Conservation (phyloP, 2,113 vertebrate genomes). For the Anhinga rufa region DNA sequence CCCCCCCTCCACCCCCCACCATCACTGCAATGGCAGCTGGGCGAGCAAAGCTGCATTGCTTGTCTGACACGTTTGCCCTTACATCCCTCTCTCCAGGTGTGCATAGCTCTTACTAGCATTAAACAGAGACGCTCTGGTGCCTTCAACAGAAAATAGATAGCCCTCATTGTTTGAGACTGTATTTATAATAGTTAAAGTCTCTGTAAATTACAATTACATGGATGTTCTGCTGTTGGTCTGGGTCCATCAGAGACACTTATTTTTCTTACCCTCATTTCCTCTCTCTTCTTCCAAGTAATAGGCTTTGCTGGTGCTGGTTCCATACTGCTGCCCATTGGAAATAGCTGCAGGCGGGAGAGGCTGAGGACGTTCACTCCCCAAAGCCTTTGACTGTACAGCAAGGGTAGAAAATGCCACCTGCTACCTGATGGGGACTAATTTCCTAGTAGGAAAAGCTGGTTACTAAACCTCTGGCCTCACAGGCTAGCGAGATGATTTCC, state of each 20-base stretch:
- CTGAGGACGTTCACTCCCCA: neutral
- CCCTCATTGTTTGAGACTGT: neutral
- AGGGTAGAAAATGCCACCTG: conserved; percentile 34
- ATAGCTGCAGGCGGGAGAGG: neutral
- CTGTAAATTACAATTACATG: neutral
- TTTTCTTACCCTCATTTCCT: conserved; percentile 26
- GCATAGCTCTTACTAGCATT: neutral
- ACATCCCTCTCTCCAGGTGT: neutral
- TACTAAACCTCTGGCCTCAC: conserved; percentile 46
- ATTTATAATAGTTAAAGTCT: neutral
- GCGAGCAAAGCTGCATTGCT: neutral
- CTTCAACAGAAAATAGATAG: neutral
- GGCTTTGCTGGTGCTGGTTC: neutral
- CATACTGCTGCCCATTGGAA: neutral
- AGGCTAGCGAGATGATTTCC: neutral
- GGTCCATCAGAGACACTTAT: conserved; percentile 1
- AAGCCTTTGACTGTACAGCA: neutral
- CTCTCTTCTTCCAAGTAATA: conserved; percentile 2
- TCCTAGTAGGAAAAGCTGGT: conserved; percentile 8
- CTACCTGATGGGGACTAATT: conserved; percentile 26
- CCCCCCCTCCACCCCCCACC: rapidly evolving
- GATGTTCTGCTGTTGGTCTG: neutral
- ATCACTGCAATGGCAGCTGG: neutral
- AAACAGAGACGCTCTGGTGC: rapidly evolving
- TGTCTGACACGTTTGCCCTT: neutral